phyloP scores from a whole-genome alignment of 2,888 invertebrate genomes.

The Andrena praecox region DNA sequence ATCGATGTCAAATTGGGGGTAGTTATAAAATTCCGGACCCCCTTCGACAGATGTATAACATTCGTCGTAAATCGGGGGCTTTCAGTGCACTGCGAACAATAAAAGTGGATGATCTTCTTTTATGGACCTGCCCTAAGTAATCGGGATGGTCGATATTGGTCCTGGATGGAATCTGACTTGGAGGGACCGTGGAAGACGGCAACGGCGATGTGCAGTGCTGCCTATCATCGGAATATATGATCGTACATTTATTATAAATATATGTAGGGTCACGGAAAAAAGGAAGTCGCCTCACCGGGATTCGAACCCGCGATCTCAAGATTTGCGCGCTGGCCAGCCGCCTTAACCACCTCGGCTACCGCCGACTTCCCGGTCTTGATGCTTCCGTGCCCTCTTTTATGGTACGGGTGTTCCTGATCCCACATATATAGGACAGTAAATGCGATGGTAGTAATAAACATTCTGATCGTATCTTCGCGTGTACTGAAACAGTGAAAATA shows the following conservation, averaged over 20 bases:
- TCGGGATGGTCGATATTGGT: neutral
- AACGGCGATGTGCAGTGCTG: neutral
- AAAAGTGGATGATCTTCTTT: slow-evolving; percentile 3
- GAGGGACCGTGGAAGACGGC: neutral
- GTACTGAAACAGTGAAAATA: neutral
- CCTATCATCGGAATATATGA: neutral
- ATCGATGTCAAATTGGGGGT: neutral
- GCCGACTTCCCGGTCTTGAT: too few relatives aligned
- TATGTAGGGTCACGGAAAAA: too few relatives aligned
- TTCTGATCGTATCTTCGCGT: neutral
- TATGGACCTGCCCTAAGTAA: neutral
- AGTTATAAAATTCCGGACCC: neutral
- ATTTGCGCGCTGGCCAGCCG: too few relatives aligned
- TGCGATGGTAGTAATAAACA: neutral
- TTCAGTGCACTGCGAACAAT: neutral
- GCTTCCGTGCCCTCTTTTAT: too few relatives aligned
- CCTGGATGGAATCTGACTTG: neutral
- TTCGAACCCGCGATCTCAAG: too few relatives aligned
- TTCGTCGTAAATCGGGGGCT: neutral
- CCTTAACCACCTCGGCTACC: too few relatives aligned
- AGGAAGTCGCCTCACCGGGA: too few relatives aligned
- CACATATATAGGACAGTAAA: neutral
- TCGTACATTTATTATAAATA: neutral
- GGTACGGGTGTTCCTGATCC: too few relatives aligned
- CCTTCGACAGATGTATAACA: neutral